Base-by-base conservation (phyloP, 2,888 invertebrate genomes). In the Taphrorychus bicolor region DNA sequence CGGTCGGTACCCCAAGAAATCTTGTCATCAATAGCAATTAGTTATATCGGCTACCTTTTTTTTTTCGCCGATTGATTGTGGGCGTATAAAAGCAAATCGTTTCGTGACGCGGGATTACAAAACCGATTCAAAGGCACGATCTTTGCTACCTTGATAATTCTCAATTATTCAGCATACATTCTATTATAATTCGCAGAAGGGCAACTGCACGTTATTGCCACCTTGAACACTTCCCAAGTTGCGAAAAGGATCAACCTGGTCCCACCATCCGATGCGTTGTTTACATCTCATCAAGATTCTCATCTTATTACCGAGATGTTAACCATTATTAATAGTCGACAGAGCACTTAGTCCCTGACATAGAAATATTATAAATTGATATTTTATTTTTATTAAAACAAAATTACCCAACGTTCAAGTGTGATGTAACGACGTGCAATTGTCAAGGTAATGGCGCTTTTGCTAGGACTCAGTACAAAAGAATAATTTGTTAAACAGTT, bases 341-440 rank as follows among this genome's bases (percentile, higher is more conserved):
- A n/a, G 16, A 45, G 24, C 24, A 32, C 32, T 63, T 63, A 45
- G 60, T 66, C 69, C 69, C 61, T 70, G 69, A 70, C 69, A 70
- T 70, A 66, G 69, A 70, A 70, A 66, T 66, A 59, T 59, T 70
- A 62, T 24, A 70, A 70, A 66, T 67, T 66, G 66, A 67, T 62
- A 67, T 62, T 62, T 67, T 62, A 67, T 67, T 67, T 66, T 60
- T 61, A 61, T 61, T 62, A 45, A 67, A 63, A 60, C 56, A 17
- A 60, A 63, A 63, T 70, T 70, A 66, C 70, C 58, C 59, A 69
- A 54, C 56, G 57, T 42, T 48, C 48, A 45, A 56, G 21, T 60
- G 57, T 70, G 70, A 70, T 67, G 70, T 67, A 70, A 70, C 60
- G 11, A 11, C 48, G 54, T 40, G 66, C 67, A 70, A 64, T 70